Evolutionary conservation across 2,113 vertebrate genomes (phyloP), one percentile per base, ranked within the genome.

Genomic region (Pseudorhombus dupliciocellatus): DNA sequence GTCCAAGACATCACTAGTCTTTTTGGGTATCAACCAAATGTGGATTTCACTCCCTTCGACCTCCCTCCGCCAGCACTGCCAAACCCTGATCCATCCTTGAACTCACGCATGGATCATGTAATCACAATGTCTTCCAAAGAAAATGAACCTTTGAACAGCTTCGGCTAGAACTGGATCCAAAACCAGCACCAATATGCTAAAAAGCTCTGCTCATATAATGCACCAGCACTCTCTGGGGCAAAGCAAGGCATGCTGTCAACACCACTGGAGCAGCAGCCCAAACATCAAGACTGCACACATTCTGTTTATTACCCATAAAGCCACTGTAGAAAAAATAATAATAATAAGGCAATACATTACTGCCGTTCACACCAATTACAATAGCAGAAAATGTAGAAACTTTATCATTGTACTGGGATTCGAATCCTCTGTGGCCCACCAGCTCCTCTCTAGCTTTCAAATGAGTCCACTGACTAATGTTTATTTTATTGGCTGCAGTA

Each of bases 241-340:
- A 55, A 57, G 64, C 24, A 60, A 72, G 44, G 56, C 18, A 9
- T 26, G 55, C 72, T 76, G 73, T 81, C 83, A 79, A 52, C 74
- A 54, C 58, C 8, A 4, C 58, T 61, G 55, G 24, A 71, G 71
- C 66, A 55, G 26, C n/a, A 80, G 40, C 61, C 70, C 67, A 82
- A 69, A 70, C 50, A 69, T 70, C n/a, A 66, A 68, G 57, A 62
- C 48, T 60, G 28, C 4, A 63, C 52, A 67, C 22, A 66, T 84
- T 71, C 62, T 0, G 52, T 84, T 88, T 87, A 79, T 80, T 75
- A 80, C 63, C 81, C 73, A 82, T 72, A 86, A 84, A 79, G 69
- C 75, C 64, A 57, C 67, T 5, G 53, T 53, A 58, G 56, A 61
- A 42, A 60, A 55, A 57, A 30, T 54, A 48, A 48, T 10, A 37